Conservation (phyloP, 92 coral and sea anemone species). For the Paragorgia papillata region DNA sequence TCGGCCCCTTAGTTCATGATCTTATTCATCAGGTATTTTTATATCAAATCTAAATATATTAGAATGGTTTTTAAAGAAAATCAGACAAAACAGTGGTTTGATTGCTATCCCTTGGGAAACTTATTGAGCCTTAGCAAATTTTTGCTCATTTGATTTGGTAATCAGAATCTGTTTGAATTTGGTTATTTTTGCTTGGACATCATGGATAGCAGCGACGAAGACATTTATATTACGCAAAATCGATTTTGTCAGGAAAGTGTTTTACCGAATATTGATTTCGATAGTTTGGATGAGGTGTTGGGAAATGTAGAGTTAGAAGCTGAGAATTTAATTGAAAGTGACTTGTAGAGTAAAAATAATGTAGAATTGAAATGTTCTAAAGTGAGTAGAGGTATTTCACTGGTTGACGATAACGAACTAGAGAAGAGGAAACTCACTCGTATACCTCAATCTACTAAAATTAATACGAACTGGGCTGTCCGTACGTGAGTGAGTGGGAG, state of each 20-base stretch:
- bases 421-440: slow-evolving; percentile 45
- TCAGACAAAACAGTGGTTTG: no score
- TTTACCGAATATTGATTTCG: slow-evolving; percentile 16
- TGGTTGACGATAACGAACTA: slow-evolving; percentile 42
- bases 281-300: background rate
- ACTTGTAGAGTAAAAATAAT: no score
- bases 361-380: slow-evolving; percentile 18
- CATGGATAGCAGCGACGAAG: no score
- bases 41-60: no score
- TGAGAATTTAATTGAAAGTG: background rate
- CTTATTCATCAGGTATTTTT: no score
- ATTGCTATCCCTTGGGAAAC: no score
- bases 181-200: no score
- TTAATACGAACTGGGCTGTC: slow-evolving; percentile 45
- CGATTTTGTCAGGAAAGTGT: slow-evolving; percentile 22
- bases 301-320: background rate
- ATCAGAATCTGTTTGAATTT: no score
- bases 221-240: slow-evolving; percentile 22
- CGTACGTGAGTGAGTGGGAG: slow-evolving; percentile 57
- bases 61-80: no score
- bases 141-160: no score
- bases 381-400: slow-evolving; percentile 41
- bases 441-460: slow-evolving; percentile 24
- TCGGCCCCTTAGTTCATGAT: no score
- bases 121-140: no score